Conservation (phyloP, 2,888 invertebrate species). For the Stenodema calcarata region DNA sequence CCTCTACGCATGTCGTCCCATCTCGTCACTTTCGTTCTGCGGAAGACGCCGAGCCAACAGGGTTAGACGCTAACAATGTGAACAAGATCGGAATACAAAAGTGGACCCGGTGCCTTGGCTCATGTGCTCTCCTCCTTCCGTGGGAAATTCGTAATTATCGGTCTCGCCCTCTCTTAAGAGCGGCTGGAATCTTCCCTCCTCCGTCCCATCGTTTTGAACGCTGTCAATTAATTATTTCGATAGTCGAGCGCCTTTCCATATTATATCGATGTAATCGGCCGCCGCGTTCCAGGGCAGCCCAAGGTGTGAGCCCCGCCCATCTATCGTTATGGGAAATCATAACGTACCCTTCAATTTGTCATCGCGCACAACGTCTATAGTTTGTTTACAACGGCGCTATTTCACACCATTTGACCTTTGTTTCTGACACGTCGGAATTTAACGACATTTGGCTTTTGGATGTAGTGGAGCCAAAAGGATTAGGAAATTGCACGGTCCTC, state of each 20-base stretch:
- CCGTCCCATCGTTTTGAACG: slow-evolving; percentile 2
- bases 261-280: slow-evolving; percentile 34
- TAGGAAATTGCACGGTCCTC: background rate
- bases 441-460: background rate
- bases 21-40: slow-evolving; percentile 41
- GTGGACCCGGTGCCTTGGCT: background rate
- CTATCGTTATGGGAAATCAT: slow-evolving; percentile 44
- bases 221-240: slow-evolving; percentile 44
- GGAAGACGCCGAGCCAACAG: background rate
- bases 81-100: slow-evolving; percentile 42
- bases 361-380: slow-evolving; percentile 22
- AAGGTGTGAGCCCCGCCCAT: slow-evolving; percentile 37
- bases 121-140: slow-evolving; percentile 18
- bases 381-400: slow-evolving; percentile 15
- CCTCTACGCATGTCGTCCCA: slow-evolving; percentile 5
- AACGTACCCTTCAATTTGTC: slow-evolving; percentile 41
- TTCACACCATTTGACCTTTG: background rate
- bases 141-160: slow-evolving; percentile 47
- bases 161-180: background rate
- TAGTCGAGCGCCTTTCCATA: background rate
- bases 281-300: background rate
- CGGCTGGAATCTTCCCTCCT: background rate
- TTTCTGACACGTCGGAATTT: background rate
- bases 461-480: background rate
- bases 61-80: slow-evolving; percentile 38